These are phyloP conservation scores for Anticlea derivata DNA, from an alignment of 2,888 invertebrate species.

Conservation along the genomic window DNA sequence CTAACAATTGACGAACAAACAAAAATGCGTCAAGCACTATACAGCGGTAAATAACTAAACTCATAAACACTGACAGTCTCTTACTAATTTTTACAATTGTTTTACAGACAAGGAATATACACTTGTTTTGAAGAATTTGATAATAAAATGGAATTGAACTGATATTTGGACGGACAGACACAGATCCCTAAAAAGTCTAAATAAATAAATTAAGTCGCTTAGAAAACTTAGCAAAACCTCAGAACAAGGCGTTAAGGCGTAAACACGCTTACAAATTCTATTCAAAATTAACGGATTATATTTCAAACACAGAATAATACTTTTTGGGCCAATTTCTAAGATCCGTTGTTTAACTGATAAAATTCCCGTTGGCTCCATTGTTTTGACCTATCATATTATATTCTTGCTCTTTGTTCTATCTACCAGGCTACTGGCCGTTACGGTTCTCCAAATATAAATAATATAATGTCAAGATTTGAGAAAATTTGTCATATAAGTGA, in stretches of 20 bases:
- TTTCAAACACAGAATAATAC: neutral
- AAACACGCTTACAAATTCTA: too few relatives aligned
- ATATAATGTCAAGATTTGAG: too few relatives aligned
- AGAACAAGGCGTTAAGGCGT: neutral
- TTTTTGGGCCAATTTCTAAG: too few relatives aligned
- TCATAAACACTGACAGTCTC: slow-evolving; percentile 70
- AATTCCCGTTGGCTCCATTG: too few relatives aligned
- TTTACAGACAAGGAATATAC: slow-evolving; percentile 67
- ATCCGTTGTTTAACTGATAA: too few relatives aligned
- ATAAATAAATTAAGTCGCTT: slow-evolving; percentile 34
- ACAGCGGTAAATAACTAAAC: slow-evolving; percentile 68
- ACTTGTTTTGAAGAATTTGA: slow-evolving; percentile 44
- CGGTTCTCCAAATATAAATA: neutral
- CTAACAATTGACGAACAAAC: slow-evolving; percentile 69
- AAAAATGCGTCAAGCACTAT: slow-evolving; percentile 61
- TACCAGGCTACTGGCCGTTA: neutral
- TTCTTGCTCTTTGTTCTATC: neutral
- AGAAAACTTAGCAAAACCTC: neutral
- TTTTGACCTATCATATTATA: neutral
- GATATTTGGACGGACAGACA: slow-evolving; percentile 79
- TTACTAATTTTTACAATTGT: slow-evolving; percentile 68
- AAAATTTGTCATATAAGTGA: too few relatives aligned
- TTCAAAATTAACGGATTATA: neutral
- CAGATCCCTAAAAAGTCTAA: slow-evolving; percentile 56
- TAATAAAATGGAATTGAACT: slow-evolving; percentile 47